Percentiles rank a stretch among this genome's conserved stretches.
phyloP scores from a whole-genome alignment of 1,140 invertebrate genomes.

The Pentalonia nigronervosa region DNA sequence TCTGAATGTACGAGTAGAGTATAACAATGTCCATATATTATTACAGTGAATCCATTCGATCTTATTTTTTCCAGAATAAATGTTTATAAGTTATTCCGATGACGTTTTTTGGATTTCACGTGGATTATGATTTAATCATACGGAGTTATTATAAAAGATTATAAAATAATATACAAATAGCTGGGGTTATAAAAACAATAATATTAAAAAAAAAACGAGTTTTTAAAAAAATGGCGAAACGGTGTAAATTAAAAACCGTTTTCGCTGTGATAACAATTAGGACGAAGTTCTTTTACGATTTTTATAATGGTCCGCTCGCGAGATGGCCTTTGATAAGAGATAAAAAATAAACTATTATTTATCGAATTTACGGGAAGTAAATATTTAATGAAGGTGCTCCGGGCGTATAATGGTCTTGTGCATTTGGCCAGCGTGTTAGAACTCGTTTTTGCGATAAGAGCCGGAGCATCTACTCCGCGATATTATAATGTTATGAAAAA shows the following conservation, averaged over 20 bases:
- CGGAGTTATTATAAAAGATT: neutral
- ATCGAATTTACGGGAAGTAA: neutral
- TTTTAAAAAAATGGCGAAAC: neutral
- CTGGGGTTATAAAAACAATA: neutral
- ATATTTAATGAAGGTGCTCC: neutral
- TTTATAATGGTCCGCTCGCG: neutral
- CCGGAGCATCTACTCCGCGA: neutral
- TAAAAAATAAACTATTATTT: neutral
- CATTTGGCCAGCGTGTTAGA: neutral
- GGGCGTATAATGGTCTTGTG: neutral
- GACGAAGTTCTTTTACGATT: neutral
- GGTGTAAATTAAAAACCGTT: neutral
- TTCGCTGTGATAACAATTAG: neutral
- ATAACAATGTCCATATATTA: neutral
- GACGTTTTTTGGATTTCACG: no score
- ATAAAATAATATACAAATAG: neutral
- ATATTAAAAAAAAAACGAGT: neutral
- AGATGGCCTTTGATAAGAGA: neutral
- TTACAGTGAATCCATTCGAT: neutral
- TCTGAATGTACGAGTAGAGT: neutral
- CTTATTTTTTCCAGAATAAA: neutral
- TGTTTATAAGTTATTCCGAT: neutral
- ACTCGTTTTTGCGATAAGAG: slow-evolving; percentile 2
- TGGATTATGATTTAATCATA: neutral
- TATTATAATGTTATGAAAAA: neutral